Percentiles rank a stretch among this genome's conserved stretches.
Evolutionary conservation across 30 jellyfish, hydroid and myxozoan species (phyloP).

Genomic region (Hydractinia echinata): DNA sequence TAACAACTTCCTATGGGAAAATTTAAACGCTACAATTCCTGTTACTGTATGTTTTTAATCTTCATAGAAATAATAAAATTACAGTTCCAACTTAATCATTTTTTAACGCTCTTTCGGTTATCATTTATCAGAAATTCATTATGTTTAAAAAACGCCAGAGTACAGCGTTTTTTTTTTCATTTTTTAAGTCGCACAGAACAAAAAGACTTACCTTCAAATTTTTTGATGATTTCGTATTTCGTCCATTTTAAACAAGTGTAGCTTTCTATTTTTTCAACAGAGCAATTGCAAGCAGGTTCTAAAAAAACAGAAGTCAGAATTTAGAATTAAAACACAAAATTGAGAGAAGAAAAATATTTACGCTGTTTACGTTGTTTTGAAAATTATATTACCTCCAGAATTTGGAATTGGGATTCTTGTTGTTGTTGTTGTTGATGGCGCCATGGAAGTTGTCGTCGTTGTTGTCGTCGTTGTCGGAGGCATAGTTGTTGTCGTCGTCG

Average conservation of each 20-base stretch:
- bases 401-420: background rate
- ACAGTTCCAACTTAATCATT: too few relatives aligned
- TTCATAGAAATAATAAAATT: too few relatives aligned
- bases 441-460: background rate
- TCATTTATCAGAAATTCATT: too few relatives aligned
- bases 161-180: too few relatives aligned
- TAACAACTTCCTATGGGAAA: background rate
- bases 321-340: background rate
- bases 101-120: too few relatives aligned
- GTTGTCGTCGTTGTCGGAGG: background rate
- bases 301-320: background rate
- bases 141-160: too few relatives aligned
- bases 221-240: slow-evolving; percentile 3
- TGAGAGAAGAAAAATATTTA: background rate
- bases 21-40: too few relatives aligned
- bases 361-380: background rate
- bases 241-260: slow-evolving; percentile 7
- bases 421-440: background rate
- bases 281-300: slow-evolving; percentile 3
- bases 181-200: too few relatives aligned
- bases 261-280: background rate
- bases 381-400: too few relatives aligned
- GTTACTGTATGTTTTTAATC: too few relatives aligned
- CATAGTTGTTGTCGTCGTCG: slow-evolving; percentile 1
- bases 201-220: background rate